Percentiles rank a stretch among this genome's conserved stretches.
Evolutionary conservation across 2,113 vertebrate genomes (phyloP).

Genomic region (Limnothrissa miodon): DNA sequence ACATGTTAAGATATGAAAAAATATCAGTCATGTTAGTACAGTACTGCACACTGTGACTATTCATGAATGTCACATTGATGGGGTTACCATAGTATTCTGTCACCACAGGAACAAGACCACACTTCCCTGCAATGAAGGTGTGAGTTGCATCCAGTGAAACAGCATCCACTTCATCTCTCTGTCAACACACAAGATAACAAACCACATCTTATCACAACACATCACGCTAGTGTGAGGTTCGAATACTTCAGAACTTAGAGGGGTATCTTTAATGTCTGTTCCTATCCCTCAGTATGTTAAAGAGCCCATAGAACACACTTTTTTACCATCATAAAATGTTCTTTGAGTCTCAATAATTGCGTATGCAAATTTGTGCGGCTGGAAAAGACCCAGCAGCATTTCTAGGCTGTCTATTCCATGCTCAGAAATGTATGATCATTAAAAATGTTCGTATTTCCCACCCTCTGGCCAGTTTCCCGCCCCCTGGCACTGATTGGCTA

Average conservation of each 20-base stretch:
- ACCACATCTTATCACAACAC: too few species aligned
- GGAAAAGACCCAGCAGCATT: too few species aligned
- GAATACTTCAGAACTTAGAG: neutral
- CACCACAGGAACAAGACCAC: slow-evolving; percentile 83
- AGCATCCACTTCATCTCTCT: slow-evolving; percentile 85
- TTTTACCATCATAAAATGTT: too few species aligned
- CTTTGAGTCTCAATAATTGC: too few species aligned
- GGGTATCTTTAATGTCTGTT: neutral
- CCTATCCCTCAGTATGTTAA: neutral
- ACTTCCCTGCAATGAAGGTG: slow-evolving; percentile 80
- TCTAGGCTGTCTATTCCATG: too few species aligned
- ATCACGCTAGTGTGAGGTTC: too few species aligned
- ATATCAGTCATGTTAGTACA: neutral
- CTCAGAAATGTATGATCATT: too few species aligned
- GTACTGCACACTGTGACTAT: neutral
- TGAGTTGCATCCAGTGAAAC: slow-evolving; percentile 86
- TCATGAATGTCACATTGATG: neutral
- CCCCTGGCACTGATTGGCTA: too few species aligned
- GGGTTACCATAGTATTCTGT: slow-evolving; percentile 82
- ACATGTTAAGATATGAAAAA: neutral
- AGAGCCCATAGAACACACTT: too few species aligned
- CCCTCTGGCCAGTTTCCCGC: too few species aligned
- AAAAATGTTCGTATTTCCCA: too few species aligned
- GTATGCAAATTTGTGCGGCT: too few species aligned
- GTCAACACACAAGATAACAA: slow-evolving; percentile 27